Evolutionary conservation across 1,140 invertebrate species (phyloP).

Genomic region (Trichonephila clavipes): DNA sequence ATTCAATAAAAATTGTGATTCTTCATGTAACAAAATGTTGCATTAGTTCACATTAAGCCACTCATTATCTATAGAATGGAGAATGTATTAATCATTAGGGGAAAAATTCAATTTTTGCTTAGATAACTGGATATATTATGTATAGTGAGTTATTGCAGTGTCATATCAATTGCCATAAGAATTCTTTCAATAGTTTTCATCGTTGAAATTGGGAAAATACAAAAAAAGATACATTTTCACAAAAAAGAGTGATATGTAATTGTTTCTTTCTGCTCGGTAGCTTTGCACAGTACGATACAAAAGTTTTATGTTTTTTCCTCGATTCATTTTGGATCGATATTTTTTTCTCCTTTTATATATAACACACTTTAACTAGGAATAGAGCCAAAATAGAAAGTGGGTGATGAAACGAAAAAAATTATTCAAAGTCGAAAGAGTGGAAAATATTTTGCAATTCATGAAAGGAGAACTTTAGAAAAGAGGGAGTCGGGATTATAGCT

Average conservation of each 20-base stretch:
- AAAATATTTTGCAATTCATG: constrained; percentile 57
- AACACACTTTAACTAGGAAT: constrained; percentile 2
- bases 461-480: constrained; percentile 14
- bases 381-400: constrained; percentile 5
- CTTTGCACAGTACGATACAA: not conserved
- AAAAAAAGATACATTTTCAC: not conserved
- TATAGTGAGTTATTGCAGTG: too few relatives aligned
- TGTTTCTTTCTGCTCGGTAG: not conserved
- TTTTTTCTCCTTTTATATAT: not conserved
- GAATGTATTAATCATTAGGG: too few relatives aligned
- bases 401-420: constrained; percentile 52
- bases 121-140: too few relatives aligned
- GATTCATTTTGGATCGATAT: constrained; percentile 3
- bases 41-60: too few relatives aligned
- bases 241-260: not conserved
- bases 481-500: constrained; percentile 32
- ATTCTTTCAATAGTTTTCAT: too few relatives aligned
- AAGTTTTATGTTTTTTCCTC: not conserved
- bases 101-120: too few relatives aligned
- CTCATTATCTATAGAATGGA: too few relatives aligned
- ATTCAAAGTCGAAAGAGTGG: constrained; percentile 43
- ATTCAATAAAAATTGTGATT: too few relatives aligned
- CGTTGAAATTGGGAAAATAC: not conserved
- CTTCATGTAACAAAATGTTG: too few relatives aligned
- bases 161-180: too few relatives aligned